Percentiles rank a stretch among this genome's conserved stretches.
These are phyloP conservation scores for Eidolon helvum DNA, from an alignment of 2,113 vertebrate species.

Conservation along the genomic window DNA sequence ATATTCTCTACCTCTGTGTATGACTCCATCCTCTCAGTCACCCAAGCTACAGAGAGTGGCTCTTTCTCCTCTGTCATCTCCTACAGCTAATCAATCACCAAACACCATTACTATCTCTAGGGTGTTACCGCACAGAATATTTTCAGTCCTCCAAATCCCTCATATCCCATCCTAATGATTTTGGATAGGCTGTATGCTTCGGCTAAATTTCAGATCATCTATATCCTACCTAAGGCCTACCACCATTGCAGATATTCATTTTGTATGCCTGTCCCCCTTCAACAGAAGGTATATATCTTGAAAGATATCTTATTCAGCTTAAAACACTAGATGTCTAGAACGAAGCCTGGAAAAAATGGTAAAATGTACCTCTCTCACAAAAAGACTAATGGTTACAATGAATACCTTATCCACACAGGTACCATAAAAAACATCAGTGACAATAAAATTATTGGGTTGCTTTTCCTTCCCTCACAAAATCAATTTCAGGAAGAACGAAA, in stretches of 20 bases:
- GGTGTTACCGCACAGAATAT: not conserved
- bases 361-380: not conserved
- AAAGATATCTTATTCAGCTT: not conserved
- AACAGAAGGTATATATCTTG: not conserved
- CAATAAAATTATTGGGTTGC: not conserved
- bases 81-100: not conserved
- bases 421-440: not conserved
- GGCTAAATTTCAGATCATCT: not conserved
- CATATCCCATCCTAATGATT: not conserved
- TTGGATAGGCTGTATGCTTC: not conserved
- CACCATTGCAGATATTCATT: not conserved
- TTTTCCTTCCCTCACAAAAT: slow-evolving; percentile 18
- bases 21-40: not conserved
- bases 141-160: not conserved
- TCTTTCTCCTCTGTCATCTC: not conserved
- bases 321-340: not conserved
- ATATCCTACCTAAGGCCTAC: not conserved
- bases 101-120: not conserved
- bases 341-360: not conserved
- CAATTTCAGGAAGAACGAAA: not conserved
- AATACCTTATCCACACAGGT: not conserved
- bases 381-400: not conserved
- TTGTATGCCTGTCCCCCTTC: not conserved
- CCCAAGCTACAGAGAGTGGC: not conserved
- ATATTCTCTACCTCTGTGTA: not conserved